Conservation (phyloP, 2,888 invertebrate species). For the Scrobipalpa atriplicella region DNA sequence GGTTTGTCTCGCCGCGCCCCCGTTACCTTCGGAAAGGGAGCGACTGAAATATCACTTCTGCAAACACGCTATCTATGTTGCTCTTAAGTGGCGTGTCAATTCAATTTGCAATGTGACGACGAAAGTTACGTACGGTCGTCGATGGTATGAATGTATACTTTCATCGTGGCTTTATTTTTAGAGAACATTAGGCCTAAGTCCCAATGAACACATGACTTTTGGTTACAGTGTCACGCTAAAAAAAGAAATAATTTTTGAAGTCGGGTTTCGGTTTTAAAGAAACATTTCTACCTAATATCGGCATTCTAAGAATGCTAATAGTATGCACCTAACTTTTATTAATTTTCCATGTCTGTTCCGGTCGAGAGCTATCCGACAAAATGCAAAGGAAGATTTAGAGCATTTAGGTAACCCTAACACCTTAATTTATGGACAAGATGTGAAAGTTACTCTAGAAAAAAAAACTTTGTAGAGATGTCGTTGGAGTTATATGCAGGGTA, state of each 20-base stretch:
- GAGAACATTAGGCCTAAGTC: not conserved
- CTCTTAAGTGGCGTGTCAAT: constrained; percentile 66
- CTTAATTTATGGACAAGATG: no score
- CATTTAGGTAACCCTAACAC: not conserved
- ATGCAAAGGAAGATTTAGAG: not conserved
- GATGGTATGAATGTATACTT: not conserved
- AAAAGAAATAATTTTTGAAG: no score
- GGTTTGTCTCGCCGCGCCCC: constrained; percentile 53
- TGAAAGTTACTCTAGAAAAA: not conserved
- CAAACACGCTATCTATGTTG: constrained; percentile 63
- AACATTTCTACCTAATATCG: not conserved
- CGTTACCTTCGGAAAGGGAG: constrained; percentile 68
- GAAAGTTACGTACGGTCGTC: constrained; percentile 15
- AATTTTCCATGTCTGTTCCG: not conserved
- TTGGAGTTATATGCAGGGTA: not conserved
- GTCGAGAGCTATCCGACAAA: no score
- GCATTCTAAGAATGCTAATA: not conserved
- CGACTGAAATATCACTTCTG: constrained; percentile 66
- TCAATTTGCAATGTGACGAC: constrained; percentile 56
- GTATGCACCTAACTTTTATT: not conserved
- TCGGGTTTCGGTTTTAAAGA: not conserved
- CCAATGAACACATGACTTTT: no score
- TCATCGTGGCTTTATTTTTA: not conserved
- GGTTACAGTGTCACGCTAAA: no score
- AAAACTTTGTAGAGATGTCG: not conserved